phyloP scores from a whole-genome alignment of 2,888 invertebrate genomes.

The Graphium colonna region DNA sequence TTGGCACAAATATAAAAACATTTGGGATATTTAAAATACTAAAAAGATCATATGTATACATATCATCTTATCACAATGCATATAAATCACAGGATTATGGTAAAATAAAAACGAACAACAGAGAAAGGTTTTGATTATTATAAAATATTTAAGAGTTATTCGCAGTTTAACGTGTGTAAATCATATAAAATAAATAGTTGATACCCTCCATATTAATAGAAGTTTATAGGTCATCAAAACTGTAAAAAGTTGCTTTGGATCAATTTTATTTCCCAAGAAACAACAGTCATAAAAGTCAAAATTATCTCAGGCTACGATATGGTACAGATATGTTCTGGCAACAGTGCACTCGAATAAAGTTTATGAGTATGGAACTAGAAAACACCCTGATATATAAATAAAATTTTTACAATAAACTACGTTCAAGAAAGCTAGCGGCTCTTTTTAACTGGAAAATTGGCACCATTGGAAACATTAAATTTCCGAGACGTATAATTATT shows the following conservation, averaged over 20 bases:
- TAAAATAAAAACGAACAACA: no score
- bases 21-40: no score
- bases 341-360: slow-evolving; percentile 6
- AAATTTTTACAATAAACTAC: slow-evolving; percentile 29
- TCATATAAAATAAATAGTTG: no score
- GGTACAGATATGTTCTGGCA: slow-evolving; percentile 33
- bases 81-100: no score
- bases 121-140: no score
- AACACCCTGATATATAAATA: slow-evolving; percentile 43
- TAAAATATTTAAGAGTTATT: no score
- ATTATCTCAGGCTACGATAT: slow-evolving; percentile 52
- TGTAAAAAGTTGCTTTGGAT: neutral
- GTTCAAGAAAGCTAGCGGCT: slow-evolving; percentile 30
- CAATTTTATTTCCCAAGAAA: slow-evolving; percentile 38
- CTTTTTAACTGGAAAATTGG: slow-evolving; percentile 3
- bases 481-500: slow-evolving; percentile 3
- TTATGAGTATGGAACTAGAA: slow-evolving; percentile 13
- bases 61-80: no score
- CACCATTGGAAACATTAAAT: slow-evolving; percentile 5
- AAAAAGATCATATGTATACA: no score
- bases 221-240: neutral
- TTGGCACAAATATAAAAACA: no score
- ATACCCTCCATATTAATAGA: no score
- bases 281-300: slow-evolving; percentile 45
- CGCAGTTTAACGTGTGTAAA: no score